Evolutionary conservation across 2,888 invertebrate species (phyloP).

Genomic region (Linyphia triangularis): DNA sequence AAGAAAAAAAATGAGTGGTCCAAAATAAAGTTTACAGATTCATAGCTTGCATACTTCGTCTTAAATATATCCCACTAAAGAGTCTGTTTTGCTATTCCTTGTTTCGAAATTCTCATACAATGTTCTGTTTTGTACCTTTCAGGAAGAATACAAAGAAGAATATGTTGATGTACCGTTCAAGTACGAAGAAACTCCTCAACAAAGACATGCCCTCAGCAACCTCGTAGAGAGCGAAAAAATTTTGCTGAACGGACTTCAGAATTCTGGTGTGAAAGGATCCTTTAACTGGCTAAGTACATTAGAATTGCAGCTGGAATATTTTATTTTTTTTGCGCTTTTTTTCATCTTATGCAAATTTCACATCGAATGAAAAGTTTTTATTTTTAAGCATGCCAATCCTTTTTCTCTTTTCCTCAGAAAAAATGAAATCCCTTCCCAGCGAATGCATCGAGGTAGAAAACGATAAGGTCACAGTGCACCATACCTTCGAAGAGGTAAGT

Average conservation of each 20-base stretch:
- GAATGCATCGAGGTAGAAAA: slow-evolving; percentile 65
- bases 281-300: slow-evolving; percentile 65
- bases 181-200: slow-evolving; percentile 46
- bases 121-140: too few relatives aligned
- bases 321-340: neutral
- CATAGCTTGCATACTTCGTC: neutral
- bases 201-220: slow-evolving; percentile 23
- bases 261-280: slow-evolving; percentile 58
- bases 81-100: too few relatives aligned
- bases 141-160: slow-evolving; percentile 74
- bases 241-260: slow-evolving; percentile 40
- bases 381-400: neutral
- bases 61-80: too few relatives aligned
- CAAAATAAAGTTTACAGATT: neutral
- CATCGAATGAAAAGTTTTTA: slow-evolving; percentile 1
- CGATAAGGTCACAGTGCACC: slow-evolving; percentile 60
- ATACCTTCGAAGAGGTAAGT: slow-evolving; percentile 71
- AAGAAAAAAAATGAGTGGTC: too few relatives aligned
- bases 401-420: slow-evolving; percentile 42
- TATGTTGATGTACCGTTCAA: slow-evolving; percentile 71
- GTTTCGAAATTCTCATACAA: too few relatives aligned
- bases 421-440: slow-evolving; percentile 55
- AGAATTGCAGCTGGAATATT: neutral
- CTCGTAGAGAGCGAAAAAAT: slow-evolving; percentile 57
- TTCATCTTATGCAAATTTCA: neutral